These are phyloP conservation scores for Eurypyga helias DNA, from an alignment of 2,113 vertebrate genomes.

Conservation along the genomic window DNA sequence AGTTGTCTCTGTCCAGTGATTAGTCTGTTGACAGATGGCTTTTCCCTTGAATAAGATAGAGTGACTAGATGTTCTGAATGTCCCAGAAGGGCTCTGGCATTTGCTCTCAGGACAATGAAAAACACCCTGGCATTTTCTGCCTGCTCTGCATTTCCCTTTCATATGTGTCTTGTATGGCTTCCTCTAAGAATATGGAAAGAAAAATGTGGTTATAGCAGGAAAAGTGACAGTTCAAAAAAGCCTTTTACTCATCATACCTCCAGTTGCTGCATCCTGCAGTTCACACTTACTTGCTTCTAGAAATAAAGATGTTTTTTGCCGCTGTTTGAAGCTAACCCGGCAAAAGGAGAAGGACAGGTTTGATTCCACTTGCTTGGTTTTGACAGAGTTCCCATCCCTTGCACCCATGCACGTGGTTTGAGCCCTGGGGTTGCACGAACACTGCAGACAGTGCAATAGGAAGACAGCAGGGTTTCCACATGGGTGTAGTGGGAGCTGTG, in stretches of 20 bases:
- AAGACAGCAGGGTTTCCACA: neutral
- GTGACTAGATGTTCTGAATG: constrained; percentile 55
- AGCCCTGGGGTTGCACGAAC: neutral
- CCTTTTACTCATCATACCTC: neutral
- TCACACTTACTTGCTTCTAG: neutral
- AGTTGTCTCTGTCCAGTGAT: constrained; percentile 56
- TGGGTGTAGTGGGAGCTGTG: neutral
- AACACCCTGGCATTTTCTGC: constrained; percentile 48
- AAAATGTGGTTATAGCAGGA: neutral
- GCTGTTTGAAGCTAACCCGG: neutral
- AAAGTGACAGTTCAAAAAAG: neutral
- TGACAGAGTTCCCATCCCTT: neutral
- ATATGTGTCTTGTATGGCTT: constrained; percentile 27
- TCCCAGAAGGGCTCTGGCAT: constrained; percentile 46
- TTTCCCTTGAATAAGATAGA: constrained; percentile 66
- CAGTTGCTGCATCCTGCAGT: neutral
- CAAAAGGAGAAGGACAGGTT: neutral
- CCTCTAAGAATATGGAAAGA: constrained; percentile 6
- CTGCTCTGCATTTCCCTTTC: constrained; percentile 37
- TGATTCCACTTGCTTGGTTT: constrained; percentile 4
- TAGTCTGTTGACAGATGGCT: constrained; percentile 65
- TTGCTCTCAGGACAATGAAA: constrained; percentile 40
- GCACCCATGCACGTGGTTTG: neutral
- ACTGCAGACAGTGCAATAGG: neutral
- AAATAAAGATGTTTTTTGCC: neutral